Evolutionary conservation across 2,888 invertebrate species (phyloP), one percentile per base, ranked within the genome.

Genomic region (Serripes groenlandicus): DNA sequence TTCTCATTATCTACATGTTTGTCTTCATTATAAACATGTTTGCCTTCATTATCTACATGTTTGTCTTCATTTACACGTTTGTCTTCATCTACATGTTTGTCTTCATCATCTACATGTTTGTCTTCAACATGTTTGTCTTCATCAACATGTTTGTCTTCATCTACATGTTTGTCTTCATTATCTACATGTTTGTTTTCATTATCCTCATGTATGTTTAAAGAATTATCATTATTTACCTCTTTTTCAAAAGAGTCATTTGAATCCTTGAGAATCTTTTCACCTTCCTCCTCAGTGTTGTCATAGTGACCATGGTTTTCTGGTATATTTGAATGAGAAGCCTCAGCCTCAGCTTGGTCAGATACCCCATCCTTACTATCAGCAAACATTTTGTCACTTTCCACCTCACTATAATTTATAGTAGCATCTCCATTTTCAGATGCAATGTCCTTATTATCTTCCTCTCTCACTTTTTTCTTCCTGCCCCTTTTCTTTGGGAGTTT

Each of bases 311-410:
- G 49, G 23, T 76, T 28, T 58, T 79, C 70, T 28, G 78, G 75
- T 35, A 78, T 77, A 35, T 80, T 71, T 18, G 82, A 69, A 3
- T 72, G 28, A 1, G 66, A 32, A 56, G 73, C 68, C 35, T 73
- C 32, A 73, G 52, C 56, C 34, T 54, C 54, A 28, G 76, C 30
- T 3, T 68, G 54, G 34, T 86, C 88, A 75, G 86, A 86, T 26
- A 88, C 85, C 52, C 88, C 83, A 64, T 88, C 88, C 49, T 90
- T 89, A 66, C 88, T 83, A 77, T 88, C 89, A 54, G 85, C 86
- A 75, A 89, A 88, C 56, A 86, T 66, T 75, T 86, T 82, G 73
- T 77, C 75, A 75, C 86, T 82, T 79, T 86, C 88, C 21, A 84
- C 81, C 68, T 90, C 88, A 88, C 88, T 90, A 60, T 89, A 82